Base-by-base conservation (phyloP, 2,888 invertebrate genomes). In the Heteropelma amictum region DNA sequence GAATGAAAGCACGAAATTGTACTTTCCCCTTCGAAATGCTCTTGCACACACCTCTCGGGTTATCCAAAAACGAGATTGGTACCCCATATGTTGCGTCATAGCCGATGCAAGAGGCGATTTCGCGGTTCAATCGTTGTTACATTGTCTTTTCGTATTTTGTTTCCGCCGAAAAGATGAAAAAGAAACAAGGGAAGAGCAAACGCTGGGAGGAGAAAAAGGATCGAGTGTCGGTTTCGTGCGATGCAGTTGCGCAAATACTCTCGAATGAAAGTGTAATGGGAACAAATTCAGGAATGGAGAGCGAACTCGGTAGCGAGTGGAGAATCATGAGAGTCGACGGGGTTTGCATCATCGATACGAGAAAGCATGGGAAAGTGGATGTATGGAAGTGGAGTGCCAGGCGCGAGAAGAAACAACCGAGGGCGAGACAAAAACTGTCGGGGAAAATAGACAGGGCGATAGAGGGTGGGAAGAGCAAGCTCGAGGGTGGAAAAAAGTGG, bases 211-310 rank as follows among this genome's bases (percentile, higher is more conserved):
- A 30, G 17, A n/a, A 8, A 26, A 56, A 53, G 40, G 38, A 56
- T 21, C 40, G 67, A 47, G 61, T 33, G 42, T 38, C 42, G 33
- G 61, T 63, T 40, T 49, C 64, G 28, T 56, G 23, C 40, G 17
- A 26, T 45, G 45, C 30, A 60, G 21, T 69, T 49, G 74, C 61
- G 61, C 71, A 63, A 63, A 75, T 71, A 75, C 71, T 58, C 67
- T 56, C 35, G 56, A 75, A 67, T 67, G 61, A 56, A 71, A 75
- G 56, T 67, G 67, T 42, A 49, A 71, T 67, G 75, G 67, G 56
- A 63, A 51, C 38, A 53, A 38, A 74, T 64, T 23, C 30, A 35
- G 21, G 45, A 53, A n/a, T n/a, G n/a, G 10, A 33, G 26, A 51
- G 19, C 33, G 40, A 10, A 17, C 14, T 28, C n/a, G 58, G 30